Evolutionary conservation across 1,140 invertebrate genomes (phyloP), one percentile per base, ranked within the genome.

Genomic region (Cherax destructor): DNA sequence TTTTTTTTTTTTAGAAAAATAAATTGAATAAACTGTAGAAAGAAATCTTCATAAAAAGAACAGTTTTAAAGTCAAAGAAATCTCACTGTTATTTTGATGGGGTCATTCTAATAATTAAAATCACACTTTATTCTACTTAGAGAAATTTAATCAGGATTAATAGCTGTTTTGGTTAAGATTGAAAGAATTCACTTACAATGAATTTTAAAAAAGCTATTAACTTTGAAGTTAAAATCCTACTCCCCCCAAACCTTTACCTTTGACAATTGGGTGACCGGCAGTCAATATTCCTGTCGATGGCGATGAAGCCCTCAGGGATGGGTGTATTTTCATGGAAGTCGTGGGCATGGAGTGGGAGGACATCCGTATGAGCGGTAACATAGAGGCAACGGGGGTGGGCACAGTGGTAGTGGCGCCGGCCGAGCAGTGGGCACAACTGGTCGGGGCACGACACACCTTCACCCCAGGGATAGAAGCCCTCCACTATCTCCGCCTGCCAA

Each of bases 261-360:
- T 96, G 95, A 94, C 97, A 97, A 72, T 95, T 95, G 6, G 95
- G 94, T 49, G 97, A 94, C 18, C 97, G 95, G 93, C 97, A 98
- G 93, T 98, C 97, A 24, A 97, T 96, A 93, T 96, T 97, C 77
- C 96, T 95, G 93, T 98, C 97, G 94, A 96, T 98, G 94, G 97
- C 97, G 50, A 97, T 96, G 94, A 97, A 98, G 7, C 97, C 97
- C 24, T 97, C 96, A n/a, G 97, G 94, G 92, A 98, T 97, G 93
- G 97, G 96, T 24, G 97, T 96, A 93, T 97, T 97, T 92, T 97
- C 97, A 94, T 98, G 97, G 94, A 98, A 98, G 93, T 98, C 97
- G 93, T 96, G 96, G 81, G 97, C 96, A 94, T 98, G 97, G 93
- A 96, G 95, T 10, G 96, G 94, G 10, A 97, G 94, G 59, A 96